Base-by-base conservation (phyloP, 2,888 invertebrate genomes). In the Ptychoptera albimana region DNA sequence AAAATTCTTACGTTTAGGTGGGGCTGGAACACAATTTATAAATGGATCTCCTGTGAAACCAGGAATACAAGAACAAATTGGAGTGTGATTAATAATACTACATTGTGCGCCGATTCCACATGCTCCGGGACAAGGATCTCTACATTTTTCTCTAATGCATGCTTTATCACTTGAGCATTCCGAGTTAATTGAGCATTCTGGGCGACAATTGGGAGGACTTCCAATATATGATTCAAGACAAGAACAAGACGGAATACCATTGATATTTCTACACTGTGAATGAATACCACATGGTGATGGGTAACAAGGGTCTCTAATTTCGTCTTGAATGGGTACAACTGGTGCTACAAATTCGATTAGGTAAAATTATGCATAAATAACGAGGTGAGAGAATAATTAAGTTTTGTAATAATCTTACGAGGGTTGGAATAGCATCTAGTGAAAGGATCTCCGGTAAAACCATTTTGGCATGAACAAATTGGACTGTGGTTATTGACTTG, bases 211-310 rank as follows among this genome's bases (percentile, higher is more conserved):
- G 5, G 80, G 78, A 43, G 80, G 78, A 45, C 73, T 72, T 42
- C 80, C 81, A 43, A 74, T 66, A 53, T 75, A 78, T 39, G 69
- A 70, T 34, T 65, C 57, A 13, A 71, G 57, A 54, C 80, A 77
- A 5, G 74, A 73, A 55, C 78, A 77, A 2, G 75, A 70, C 5
- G 75, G 68, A 54, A 71, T 70, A 13, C 68, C 72, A 47, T 68
- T 69, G 29, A 68, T 61, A 45, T 69, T 66, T 41, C 70, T 68
- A 52, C 80, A 80, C 43, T 70, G 64, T 9, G 77, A 71, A 55
- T 75, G 72, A n/a, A 71, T 63, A 34, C 79, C 79, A 56, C 80
- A 80, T 1, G 77, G 78, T 8, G 78, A 77, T 38, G 79, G 79
- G 10, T 72, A 61, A 55, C 80, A 81, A 2, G 79, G 78, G 58